Conservation (phyloP, 2,113 vertebrate genomes). For the Prinia subflava region DNA sequence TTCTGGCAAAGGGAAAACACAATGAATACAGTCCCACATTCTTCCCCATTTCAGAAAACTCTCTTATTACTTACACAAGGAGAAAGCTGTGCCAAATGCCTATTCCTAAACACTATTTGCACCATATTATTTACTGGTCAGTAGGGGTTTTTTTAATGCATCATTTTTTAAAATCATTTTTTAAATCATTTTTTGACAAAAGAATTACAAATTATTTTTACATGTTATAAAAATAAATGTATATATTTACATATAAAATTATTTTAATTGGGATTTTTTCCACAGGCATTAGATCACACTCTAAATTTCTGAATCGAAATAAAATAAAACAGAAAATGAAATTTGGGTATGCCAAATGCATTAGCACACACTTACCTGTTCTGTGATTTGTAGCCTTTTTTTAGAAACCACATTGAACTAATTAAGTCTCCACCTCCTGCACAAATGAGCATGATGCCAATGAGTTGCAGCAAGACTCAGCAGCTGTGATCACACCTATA, state of each 20-base stretch:
- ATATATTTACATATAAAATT: background rate
- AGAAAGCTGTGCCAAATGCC: background rate
- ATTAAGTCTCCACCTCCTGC: constrained; percentile 21
- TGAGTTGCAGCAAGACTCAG: background rate
- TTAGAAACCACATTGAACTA: constrained; percentile 2
- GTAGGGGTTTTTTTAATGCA: background rate
- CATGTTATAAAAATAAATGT: background rate
- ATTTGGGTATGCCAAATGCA: background rate
- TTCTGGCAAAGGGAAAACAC: background rate
- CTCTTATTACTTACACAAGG: background rate
- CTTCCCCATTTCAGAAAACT: background rate
- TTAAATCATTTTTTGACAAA: background rate
- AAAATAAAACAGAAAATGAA: background rate
- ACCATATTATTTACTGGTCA: background rate
- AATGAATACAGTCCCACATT: background rate
- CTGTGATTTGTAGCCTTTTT: background rate
- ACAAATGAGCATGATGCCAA: background rate
- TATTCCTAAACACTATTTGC: background rate
- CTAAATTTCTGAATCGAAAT: background rate
- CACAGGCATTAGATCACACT: background rate
- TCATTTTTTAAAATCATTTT: background rate
- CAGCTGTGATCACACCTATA: constrained; percentile 45
- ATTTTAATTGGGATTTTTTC: background rate
- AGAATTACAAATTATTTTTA: background rate
- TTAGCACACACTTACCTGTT: background rate